A percentile compares a stretch with the other conserved stretches of the same genome.
Conservation (phyloP, 2,113 vertebrate genomes). For the Ameiurus melas region DNA sequence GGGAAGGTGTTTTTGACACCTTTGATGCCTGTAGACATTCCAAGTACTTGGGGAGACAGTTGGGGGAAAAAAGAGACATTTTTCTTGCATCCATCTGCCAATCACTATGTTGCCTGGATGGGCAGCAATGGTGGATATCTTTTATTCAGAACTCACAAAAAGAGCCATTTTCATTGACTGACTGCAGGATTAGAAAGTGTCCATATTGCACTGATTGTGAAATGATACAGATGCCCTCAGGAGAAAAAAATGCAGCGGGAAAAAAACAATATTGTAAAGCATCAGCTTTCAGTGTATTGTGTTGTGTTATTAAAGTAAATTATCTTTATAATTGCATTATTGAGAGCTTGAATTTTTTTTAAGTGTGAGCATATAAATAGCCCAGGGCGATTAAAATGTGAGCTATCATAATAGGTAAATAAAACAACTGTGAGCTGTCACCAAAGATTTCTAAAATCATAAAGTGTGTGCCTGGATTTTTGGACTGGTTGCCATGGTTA, state of each 20-base stretch:
- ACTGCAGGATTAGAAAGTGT: conserved; percentile 21
- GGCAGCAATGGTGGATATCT: not conserved
- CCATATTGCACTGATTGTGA: conserved; percentile 5
- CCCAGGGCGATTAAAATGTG: not conserved
- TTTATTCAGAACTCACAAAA: not conserved
- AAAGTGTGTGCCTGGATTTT: not conserved
- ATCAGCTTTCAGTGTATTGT: conserved; percentile 4
- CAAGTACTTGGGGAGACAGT: conserved; percentile 26
- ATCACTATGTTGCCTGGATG: conserved; percentile 1
- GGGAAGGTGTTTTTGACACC: conserved; percentile 1
- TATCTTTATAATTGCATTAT: conserved; percentile 15
- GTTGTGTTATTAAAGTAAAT: conserved; percentile 29
- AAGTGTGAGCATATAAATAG: conserved; percentile 1
- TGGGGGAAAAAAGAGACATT: conserved; percentile 28
- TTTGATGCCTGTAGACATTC: conserved; percentile 37
- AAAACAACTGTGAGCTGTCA: conserved; percentile 2
- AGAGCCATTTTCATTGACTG: not conserved
- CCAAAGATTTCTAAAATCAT: not conserved
- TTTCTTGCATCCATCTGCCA: conserved; percentile 14
- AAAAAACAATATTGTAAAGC: conserved; percentile 18
- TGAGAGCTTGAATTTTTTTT: not conserved
- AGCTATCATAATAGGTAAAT: conserved; percentile 14
- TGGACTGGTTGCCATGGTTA: not conserved
- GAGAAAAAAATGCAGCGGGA: not conserved
- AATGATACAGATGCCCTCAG: conserved; percentile 12